phyloP scores from a whole-genome alignment of 2,797 vertebrate species.

The Meriones psammophilus region DNA sequence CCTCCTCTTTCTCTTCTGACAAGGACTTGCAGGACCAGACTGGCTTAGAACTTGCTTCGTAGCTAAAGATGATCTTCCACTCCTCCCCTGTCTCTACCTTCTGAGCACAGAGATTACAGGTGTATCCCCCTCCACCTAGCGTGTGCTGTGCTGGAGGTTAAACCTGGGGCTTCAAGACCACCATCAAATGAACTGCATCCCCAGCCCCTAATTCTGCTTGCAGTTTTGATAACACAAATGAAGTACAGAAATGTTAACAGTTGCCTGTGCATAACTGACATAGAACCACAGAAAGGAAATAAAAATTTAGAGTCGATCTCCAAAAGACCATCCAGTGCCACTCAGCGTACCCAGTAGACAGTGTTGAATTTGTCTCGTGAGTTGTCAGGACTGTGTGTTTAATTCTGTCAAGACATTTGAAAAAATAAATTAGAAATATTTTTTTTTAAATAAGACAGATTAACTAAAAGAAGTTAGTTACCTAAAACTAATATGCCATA shows the following conservation, averaged over 20 bases:
- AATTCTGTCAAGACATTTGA: conserved; percentile 22
- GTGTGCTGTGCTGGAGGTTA: not conserved
- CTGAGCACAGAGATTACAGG: not conserved
- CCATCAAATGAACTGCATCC: too few species aligned
- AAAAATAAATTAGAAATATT: conserved; percentile 47
- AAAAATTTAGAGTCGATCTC: conserved; percentile 29
- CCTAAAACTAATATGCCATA: not conserved
- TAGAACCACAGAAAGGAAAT: not conserved
- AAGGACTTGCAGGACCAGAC: not conserved
- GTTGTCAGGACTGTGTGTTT: not conserved
- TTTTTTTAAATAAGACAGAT: not conserved
- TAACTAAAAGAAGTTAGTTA: not conserved
- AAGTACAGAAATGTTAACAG: not conserved
- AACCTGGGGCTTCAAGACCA: not conserved
- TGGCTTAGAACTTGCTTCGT: not conserved
- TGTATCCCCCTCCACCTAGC: too few species aligned
- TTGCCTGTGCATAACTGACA: not conserved
- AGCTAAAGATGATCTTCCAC: not conserved
- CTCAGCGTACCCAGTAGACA: not conserved
- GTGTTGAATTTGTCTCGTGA: not conserved
- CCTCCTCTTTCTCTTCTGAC: not conserved
- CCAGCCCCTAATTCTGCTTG: not conserved
- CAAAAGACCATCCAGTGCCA: not conserved
- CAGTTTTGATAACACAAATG: conserved; percentile 22
- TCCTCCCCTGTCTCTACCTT: not conserved